Evolutionary conservation across 2,888 invertebrate genomes (phyloP), one percentile per base, ranked within the genome.

Genomic region (Molorchus minor): DNA sequence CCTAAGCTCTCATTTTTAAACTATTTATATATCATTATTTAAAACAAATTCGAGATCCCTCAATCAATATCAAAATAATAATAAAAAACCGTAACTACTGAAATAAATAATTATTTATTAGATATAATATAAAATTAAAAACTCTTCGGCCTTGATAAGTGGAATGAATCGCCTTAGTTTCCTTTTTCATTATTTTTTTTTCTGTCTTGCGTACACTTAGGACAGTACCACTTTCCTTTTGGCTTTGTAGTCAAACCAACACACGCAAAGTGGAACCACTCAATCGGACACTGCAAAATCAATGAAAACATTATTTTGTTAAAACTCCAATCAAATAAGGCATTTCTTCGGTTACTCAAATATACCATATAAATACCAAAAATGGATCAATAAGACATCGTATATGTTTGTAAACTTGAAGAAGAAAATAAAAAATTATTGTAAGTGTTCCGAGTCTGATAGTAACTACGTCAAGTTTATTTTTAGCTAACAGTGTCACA

Each of bases 201-300:
- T 92, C 91, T 82, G 73, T 91, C 91, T 72, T 90, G 90, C 35
- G 87, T 87, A 80, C 97, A 97, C 79, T 94, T 94, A 7, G 96
- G 96, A 81, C 97, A 97, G 80, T 91, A 97, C 93, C 96, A 96
- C 79, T 94, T 94, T 29, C 96, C 96, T 82, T 96, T 96, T 0
- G 96, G 96, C 79, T 96, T 96, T 49, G 90, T 92, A 51, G 91
- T 92, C 45, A 96, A 85, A 51, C 91, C 92, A 44, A 96, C 95
- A 81, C 96, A 96, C 5, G 93, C 93, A 80, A 96, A 96, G 81
- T 96, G 96, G 83, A 96, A 96, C 96, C 96, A 96, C 80, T 96
- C 96, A 62, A 96, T 94, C 3, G 92, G 91, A 79, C 90, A 91
- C 84, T 87, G 71, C 56, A 82, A 82, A 68, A 63, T 38, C 30